phyloP scores from a whole-genome alignment of 2,113 vertebrate genomes.

The Sciurus niger region DNA sequence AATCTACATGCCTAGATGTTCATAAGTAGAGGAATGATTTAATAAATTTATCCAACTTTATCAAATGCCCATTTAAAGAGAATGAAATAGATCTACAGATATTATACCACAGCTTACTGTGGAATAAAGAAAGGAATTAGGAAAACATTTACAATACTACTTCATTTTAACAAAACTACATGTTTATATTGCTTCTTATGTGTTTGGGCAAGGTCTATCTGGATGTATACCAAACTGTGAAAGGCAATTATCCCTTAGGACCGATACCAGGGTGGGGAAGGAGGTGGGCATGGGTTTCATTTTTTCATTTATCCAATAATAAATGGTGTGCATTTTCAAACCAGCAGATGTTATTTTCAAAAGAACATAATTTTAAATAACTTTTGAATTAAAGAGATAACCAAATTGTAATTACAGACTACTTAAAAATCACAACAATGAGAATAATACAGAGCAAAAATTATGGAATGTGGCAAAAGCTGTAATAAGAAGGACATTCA shows the following conservation, averaged over 20 bases:
- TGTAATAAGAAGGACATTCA: conserved; percentile 68
- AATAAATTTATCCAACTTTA: neutral
- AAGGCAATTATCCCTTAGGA: neutral
- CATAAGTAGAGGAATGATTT: conserved; percentile 27
- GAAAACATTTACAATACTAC: neutral
- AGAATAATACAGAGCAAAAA: conserved; percentile 46
- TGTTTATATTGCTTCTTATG: neutral
- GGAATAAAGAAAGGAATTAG: conserved; percentile 15
- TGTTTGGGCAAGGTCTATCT: neutral
- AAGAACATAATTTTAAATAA: conserved; percentile 59
- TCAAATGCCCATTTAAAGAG: conserved; percentile 8
- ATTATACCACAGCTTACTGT: neutral
- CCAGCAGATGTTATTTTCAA: conserved; percentile 18
- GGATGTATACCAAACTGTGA: neutral
- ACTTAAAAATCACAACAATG: conserved; percentile 21
- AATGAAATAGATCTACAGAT: neutral
- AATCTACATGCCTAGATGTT: neutral
- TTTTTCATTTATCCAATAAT: conserved; percentile 51
- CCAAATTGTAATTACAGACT: conserved; percentile 69
- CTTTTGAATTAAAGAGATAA: conserved; percentile 58
- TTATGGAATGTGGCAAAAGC: conserved; percentile 54
- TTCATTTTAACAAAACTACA: conserved; percentile 39
- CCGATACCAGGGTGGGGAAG: neutral
- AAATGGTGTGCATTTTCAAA: conserved; percentile 48
- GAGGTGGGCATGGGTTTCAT: neutral